phyloP scores from a whole-genome alignment of 37 sponge, comb jelly and placozoan genomes.

The Axinella damicornis region DNA sequence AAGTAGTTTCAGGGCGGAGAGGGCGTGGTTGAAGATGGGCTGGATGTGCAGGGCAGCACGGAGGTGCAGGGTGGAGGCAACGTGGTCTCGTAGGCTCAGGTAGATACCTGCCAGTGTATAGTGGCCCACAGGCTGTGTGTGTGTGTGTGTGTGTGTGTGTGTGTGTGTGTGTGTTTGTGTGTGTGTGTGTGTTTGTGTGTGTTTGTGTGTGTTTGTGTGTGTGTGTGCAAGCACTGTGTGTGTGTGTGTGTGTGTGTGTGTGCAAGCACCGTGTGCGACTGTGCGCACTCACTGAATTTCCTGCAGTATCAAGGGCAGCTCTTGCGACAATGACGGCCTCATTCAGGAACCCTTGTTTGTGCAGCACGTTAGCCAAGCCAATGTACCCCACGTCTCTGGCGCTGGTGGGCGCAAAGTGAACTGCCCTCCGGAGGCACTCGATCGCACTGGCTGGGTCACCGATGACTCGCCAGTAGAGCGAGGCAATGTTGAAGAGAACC shows the following conservation, averaged over 20 bases:
- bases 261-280: too few relatives aligned
- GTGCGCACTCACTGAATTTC: constrained; percentile 66
- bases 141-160: neutral
- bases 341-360: constrained; percentile 52
- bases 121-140: constrained; percentile 57
- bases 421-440: constrained; percentile 83
- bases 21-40: constrained; percentile 54
- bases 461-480: constrained; percentile 83
- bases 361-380: constrained; percentile 81
- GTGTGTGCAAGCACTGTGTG: neutral
- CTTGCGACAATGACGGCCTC: constrained; percentile 80
- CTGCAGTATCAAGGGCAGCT: constrained; percentile 73
- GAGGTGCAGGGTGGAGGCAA: constrained; percentile 62
- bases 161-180: constrained; percentile 20
- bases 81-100: constrained; percentile 41
- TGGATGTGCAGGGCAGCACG: constrained; percentile 63
- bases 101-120: constrained; percentile 69
- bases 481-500: constrained; percentile 80
- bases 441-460: constrained; percentile 73
- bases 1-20: constrained; percentile 56
- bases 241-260: too few relatives aligned
- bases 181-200: constrained; percentile 21
- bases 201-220: constrained; percentile 16
- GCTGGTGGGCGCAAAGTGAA: constrained; percentile 66
- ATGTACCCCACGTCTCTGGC: constrained; percentile 71